These are phyloP conservation scores for Micronycteris hirsuta DNA, from an alignment of 2,113 vertebrate genomes.

Conservation along the genomic window DNA sequence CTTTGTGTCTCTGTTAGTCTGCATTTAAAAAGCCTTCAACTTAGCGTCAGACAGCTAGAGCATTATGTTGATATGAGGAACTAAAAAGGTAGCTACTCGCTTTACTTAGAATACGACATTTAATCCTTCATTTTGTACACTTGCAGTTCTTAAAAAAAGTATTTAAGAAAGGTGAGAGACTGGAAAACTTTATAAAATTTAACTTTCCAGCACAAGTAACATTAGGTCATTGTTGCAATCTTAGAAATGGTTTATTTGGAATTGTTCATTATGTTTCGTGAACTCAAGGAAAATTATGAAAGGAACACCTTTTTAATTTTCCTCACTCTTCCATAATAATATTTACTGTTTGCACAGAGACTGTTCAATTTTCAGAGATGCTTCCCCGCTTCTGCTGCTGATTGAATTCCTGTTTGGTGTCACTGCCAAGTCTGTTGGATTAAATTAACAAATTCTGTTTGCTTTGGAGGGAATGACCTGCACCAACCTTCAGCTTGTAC, in stretches of 20 bases:
- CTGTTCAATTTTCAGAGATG: conserved; percentile 81
- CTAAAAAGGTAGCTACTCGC: neutral
- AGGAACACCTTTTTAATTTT: conserved; percentile 61
- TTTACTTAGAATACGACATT: neutral
- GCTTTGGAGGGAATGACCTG: conserved; percentile 80
- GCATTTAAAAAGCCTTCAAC: neutral
- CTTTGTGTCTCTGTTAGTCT: neutral
- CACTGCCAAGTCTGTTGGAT: conserved; percentile 79
- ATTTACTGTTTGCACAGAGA: conserved; percentile 78
- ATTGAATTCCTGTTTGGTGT: conserved; percentile 85
- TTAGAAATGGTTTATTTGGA: conserved; percentile 68
- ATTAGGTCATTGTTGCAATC: neutral
- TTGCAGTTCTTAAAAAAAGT: conserved; percentile 52
- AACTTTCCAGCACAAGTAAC: conserved; percentile 27
- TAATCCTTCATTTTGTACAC: conserved; percentile 43
- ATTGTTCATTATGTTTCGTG: conserved; percentile 80
- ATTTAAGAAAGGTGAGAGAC: conserved; percentile 28
- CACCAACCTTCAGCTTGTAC: conserved; percentile 81
- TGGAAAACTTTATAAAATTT: conserved; percentile 41
- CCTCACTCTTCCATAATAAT: conserved; percentile 70
- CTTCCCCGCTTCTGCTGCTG: conserved; percentile 77
- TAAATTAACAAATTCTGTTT: conserved; percentile 84
- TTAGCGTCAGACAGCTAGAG: neutral
- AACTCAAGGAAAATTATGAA: conserved; percentile 71
- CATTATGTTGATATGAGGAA: conserved; percentile 36